Evolutionary conservation across 2,113 vertebrate species (phyloP).

Genomic region (Alethe diademata): DNA sequence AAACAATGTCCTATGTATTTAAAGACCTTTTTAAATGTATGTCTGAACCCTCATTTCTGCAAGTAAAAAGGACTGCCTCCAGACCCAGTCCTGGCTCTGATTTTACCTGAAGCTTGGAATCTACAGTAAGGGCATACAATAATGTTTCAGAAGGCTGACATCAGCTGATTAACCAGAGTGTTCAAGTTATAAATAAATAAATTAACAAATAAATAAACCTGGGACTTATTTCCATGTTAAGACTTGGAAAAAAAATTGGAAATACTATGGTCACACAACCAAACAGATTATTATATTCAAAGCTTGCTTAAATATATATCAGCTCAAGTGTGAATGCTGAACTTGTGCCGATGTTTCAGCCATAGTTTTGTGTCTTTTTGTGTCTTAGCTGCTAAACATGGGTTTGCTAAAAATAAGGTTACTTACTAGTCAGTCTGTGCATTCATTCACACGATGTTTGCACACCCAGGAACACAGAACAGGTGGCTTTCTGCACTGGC

Average conservation of each 20-base stretch:
- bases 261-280: neutral
- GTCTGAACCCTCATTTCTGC: neutral
- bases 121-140: neutral
- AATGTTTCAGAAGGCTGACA: neutral
- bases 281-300: neutral
- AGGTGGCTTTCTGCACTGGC: neutral
- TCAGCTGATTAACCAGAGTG: neutral
- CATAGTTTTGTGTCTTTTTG: neutral
- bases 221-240: neutral
- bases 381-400: neutral
- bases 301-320: neutral
- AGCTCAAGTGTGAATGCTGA: neutral
- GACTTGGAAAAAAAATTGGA: neutral
- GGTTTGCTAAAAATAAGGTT: neutral
- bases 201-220: neutral
- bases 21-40: neutral
- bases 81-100: neutral
- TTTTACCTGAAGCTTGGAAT: neutral
- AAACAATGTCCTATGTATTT: slow-evolving; percentile 20
- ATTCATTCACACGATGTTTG: neutral
- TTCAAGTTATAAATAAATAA: neutral
- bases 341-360: neutral
- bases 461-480: neutral
- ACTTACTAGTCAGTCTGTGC: neutral
- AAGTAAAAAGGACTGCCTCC: neutral